phyloP scores from a whole-genome alignment of 2,888 invertebrate genomes.

The Xiphydria camelus region DNA sequence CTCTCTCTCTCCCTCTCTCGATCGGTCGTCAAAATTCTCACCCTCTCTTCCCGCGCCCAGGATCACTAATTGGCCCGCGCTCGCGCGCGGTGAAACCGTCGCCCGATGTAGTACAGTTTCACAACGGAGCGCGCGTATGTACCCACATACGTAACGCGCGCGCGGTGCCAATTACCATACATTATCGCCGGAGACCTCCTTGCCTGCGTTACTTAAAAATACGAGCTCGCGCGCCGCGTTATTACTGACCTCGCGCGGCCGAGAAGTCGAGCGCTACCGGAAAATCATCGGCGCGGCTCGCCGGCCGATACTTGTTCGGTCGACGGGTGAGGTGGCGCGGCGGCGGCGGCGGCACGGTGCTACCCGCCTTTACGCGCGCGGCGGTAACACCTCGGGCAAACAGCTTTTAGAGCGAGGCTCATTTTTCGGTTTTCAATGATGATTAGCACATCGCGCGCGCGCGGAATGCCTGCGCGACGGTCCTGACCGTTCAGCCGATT shows the following conservation, averaged over 20 bases:
- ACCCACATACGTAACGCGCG: conserved; percentile 30
- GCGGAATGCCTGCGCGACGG: conserved; percentile 19
- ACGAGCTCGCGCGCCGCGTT: conserved; percentile 5
- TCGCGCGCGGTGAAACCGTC: background rate
- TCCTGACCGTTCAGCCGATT: conserved; percentile 18
- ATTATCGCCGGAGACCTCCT: conserved; percentile 46
- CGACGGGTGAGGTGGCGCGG: background rate
- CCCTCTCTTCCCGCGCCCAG: too few species aligned
- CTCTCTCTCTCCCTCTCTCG: too few species aligned
- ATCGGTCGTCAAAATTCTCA: too few species aligned
- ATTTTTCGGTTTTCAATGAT: conserved; percentile 50
- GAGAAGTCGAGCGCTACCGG: conserved; percentile 2
- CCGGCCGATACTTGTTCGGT: background rate
- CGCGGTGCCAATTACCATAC: conserved; percentile 49
- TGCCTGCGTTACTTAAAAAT: conserved; percentile 30
- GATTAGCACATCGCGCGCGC: conserved; percentile 48
- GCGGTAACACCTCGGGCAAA: conserved; percentile 47
- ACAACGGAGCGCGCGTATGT: conserved; percentile 1
- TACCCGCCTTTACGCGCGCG: conserved; percentile 19
- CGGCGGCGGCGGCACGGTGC: conserved; percentile 1
- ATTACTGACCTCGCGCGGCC: background rate
- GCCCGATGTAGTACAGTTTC: background rate
- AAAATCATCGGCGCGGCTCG: conserved; percentile 5
- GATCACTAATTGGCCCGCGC: background rate
- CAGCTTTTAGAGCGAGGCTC: conserved; percentile 49